Evolutionary conservation across 1,140 invertebrate genomes (phyloP).

Genomic region (Potamilus streckersoni): DNA sequence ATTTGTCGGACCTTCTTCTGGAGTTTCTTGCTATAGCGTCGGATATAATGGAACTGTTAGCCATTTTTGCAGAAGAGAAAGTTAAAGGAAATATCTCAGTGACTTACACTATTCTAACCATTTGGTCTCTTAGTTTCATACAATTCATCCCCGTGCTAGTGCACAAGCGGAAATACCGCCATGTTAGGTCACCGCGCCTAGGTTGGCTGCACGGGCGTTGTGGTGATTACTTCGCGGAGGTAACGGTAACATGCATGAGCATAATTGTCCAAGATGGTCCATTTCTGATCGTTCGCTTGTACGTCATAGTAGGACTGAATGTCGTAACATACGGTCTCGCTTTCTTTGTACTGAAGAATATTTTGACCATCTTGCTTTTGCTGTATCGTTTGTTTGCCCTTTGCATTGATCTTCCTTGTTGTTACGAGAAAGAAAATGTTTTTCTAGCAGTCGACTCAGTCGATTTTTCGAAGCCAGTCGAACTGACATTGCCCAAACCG

Average conservation of each 20-base stretch:
- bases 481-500: too few species aligned
- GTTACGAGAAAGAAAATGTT: slow-evolving; percentile 3
- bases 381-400: slow-evolving; percentile 41
- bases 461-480: background rate
- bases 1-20: slow-evolving; percentile 87
- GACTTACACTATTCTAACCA: slow-evolving; percentile 35
- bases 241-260: slow-evolving; percentile 24
- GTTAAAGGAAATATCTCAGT: slow-evolving; percentile 34
- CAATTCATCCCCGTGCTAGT: slow-evolving; percentile 69
- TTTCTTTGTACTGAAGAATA: slow-evolving; percentile 90
- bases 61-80: slow-evolving; percentile 77
- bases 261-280: slow-evolving; percentile 76
- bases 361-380: slow-evolving; percentile 80
- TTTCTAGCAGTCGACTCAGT: slow-evolving; percentile 1
- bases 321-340: slow-evolving; percentile 90
- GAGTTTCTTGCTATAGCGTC: slow-evolving; percentile 82
- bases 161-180: slow-evolving; percentile 15
- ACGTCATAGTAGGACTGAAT: slow-evolving; percentile 84
- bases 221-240: slow-evolving; percentile 21
- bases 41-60: slow-evolving; percentile 95
- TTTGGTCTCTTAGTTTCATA: slow-evolving; percentile 82
- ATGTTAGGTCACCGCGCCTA: slow-evolving; percentile 4
- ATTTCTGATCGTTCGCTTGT: slow-evolving; percentile 83
- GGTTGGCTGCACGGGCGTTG: background rate
- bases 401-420: slow-evolving; percentile 9